Evolutionary conservation across 64 coral and sea anemone genomes (phyloP).

Genomic region (Porites australiensis): DNA sequence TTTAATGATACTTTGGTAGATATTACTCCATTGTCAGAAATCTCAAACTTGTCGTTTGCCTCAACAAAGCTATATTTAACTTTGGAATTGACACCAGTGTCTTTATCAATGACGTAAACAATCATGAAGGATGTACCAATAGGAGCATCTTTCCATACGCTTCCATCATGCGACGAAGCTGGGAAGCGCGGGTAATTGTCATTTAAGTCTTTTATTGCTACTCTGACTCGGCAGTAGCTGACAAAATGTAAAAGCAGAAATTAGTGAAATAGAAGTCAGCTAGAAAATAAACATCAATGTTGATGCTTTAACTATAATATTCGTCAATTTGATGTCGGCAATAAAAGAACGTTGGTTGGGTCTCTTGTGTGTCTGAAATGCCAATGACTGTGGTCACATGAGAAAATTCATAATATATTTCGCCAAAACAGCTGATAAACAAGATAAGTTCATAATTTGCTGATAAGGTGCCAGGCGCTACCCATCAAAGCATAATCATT

Average conservation of each 20-base stretch:
- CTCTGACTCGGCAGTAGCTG: conserved; percentile 61
- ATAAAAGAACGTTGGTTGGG: too few relatives aligned
- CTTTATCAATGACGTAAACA: conserved; percentile 58
- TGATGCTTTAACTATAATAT: too few relatives aligned
- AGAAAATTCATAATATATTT: too few relatives aligned
- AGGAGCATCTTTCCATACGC: conserved; percentile 69
- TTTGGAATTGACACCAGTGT: conserved; percentile 39
- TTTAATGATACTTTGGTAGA: conserved; percentile 48
- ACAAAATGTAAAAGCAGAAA: neutral
- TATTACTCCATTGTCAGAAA: conserved; percentile 48
- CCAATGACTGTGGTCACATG: too few relatives aligned
- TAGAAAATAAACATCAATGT: too few relatives aligned
- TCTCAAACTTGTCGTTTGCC: conserved; percentile 65
- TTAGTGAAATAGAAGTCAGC: too few relatives aligned
- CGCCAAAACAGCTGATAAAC: too few relatives aligned
- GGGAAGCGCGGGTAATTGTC: conserved; percentile 83
- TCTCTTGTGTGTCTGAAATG: too few relatives aligned
- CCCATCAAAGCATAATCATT: too few relatives aligned
- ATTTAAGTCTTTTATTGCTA: conserved; percentile 74
- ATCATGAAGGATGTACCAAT: conserved; percentile 53
- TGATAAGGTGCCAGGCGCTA: too few relatives aligned
- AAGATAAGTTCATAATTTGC: too few relatives aligned
- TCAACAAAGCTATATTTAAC: conserved; percentile 61
- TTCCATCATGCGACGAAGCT: conserved; percentile 58
- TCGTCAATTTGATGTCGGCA: too few relatives aligned